Conservation (phyloP, 2,797 vertebrate species). For the Chloroceryle inda region DNA sequence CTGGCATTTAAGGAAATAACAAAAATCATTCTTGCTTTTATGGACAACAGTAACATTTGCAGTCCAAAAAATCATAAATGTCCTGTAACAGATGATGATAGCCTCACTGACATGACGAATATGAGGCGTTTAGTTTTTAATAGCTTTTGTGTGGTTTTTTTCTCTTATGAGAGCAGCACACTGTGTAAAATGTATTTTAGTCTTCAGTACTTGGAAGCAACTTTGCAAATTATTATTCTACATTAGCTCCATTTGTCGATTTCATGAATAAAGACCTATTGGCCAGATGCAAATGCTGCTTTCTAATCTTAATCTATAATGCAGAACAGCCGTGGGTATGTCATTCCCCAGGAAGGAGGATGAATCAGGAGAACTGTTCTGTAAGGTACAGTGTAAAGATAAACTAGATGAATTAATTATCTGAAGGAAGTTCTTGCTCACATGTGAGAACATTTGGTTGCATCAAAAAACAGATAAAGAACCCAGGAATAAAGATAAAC, state of each 20-base stretch:
- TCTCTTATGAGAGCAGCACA: conserved; percentile 47
- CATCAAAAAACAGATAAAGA: background rate
- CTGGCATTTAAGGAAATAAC: conserved; percentile 60
- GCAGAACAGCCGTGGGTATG: conserved; percentile 5
- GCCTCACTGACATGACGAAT: conserved; percentile 66
- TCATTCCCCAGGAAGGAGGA: conserved; percentile 31
- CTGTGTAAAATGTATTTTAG: conserved; percentile 58
- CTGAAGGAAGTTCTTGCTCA: conserved; percentile 36
- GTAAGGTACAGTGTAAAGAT: background rate
- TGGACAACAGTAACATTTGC: conserved; percentile 48
- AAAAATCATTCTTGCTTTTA: conserved; percentile 29
- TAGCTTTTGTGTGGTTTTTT: conserved; percentile 47
- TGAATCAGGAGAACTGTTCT: conserved; percentile 24
- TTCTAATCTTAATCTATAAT: conserved; percentile 76
- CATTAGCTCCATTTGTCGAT: conserved; percentile 77
- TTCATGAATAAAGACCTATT: conserved; percentile 72
- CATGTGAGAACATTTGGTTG: conserved; percentile 19
- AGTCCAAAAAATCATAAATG: conserved; percentile 55
- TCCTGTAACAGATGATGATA: conserved; percentile 61
- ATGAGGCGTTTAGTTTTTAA: conserved; percentile 71
- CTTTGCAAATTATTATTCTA: conserved; percentile 75
- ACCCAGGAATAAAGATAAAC: background rate
- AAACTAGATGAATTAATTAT: conserved; percentile 43
- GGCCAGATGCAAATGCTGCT: conserved; percentile 77
- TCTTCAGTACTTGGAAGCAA: conserved; percentile 65